Base-by-base conservation (phyloP, 2,888 invertebrate genomes). In the Luperina nickerlii region DNA sequence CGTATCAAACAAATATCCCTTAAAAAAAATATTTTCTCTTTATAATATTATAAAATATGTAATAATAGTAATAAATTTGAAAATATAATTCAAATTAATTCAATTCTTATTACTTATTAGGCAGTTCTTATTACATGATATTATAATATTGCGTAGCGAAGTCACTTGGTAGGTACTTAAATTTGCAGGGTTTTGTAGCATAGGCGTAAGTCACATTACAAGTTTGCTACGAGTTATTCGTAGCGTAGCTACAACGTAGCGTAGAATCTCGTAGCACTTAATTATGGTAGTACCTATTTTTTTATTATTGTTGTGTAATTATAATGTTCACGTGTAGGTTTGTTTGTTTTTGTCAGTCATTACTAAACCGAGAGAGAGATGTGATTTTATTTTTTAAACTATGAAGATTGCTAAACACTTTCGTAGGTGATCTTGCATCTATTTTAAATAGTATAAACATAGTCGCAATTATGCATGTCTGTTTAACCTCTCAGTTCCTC, bases 171-270 rank as follows among this genome's bases (percentile, higher is more conserved):
- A 51, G 13, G 32, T n/a, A 54, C 57, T 38, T 38, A 20, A 42
- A 60, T 27, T n/a, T 38, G 6, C 27, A 27, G 15, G 15, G 11
- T 32, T 2, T 15, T 32, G 0, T 32, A 51, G 69, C 51, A 24
- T 15, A 32, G 8, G 24, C 24, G 24, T 27, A 51, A 13, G 32
- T 54, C 2, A 51, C 9, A 63, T 74, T 79, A 24, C 20, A 27
- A 18, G 18, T 60, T 57, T 11, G 81, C 77, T 82, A 82, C 81
- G 76, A 70, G 11, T 20, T 78, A 65, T 76, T 79, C 86, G 85
- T 86, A 87, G 81, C 77, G 54, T n/a, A 42, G 76, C 75, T 78
- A 85, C 78, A 67, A 42, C n/a, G 69, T 82, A 75, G 66, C 84
- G 76, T 84, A 86, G 79, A 71, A 45, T 45, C 38, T 70, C 82